phyloP scores from a whole-genome alignment of 2,888 invertebrate species.

The Conistra vaccinii region DNA sequence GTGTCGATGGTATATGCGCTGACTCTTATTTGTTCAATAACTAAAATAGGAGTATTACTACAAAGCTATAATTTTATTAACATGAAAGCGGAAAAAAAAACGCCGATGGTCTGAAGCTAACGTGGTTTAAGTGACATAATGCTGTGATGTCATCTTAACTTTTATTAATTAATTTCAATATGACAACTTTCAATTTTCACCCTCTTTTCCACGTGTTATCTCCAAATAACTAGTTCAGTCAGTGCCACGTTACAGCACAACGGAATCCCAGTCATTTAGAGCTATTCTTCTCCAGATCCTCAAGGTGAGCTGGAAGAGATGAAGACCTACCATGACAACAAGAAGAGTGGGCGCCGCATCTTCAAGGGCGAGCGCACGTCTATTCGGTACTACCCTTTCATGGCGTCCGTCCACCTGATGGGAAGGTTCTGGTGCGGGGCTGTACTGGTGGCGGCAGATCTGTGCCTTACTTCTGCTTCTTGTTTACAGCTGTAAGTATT shows the following conservation, averaged over 20 bases:
- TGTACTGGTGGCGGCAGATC: slow-evolving; percentile 79
- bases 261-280: not conserved
- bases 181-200: not conserved
- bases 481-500: slow-evolving; percentile 83
- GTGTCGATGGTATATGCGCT: not conserved
- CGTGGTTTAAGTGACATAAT: not conserved
- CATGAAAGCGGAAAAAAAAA: not conserved
- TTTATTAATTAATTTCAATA: too few relatives aligned
- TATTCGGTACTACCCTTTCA: slow-evolving; percentile 83
- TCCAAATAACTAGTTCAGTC: not conserved
- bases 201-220: not conserved
- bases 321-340: slow-evolving; percentile 71
- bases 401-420: slow-evolving; percentile 85
- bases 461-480: slow-evolving; percentile 84
- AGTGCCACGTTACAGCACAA: not conserved
- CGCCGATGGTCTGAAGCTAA: not conserved
- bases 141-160: not conserved
- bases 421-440: slow-evolving; percentile 88
- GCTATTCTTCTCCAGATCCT: slow-evolving; percentile 76
- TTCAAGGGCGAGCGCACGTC: slow-evolving; percentile 82
- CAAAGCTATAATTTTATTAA: not conserved
- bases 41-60: not conserved
- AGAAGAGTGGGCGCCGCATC: slow-evolving; percentile 79
- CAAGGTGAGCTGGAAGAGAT: slow-evolving; percentile 80
- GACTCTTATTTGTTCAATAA: not conserved